Evolutionary conservation across 2,797 vertebrate genomes (phyloP), one percentile per base, ranked within the genome.

Genomic region (Microctenopoma stevenorrisi): DNA sequence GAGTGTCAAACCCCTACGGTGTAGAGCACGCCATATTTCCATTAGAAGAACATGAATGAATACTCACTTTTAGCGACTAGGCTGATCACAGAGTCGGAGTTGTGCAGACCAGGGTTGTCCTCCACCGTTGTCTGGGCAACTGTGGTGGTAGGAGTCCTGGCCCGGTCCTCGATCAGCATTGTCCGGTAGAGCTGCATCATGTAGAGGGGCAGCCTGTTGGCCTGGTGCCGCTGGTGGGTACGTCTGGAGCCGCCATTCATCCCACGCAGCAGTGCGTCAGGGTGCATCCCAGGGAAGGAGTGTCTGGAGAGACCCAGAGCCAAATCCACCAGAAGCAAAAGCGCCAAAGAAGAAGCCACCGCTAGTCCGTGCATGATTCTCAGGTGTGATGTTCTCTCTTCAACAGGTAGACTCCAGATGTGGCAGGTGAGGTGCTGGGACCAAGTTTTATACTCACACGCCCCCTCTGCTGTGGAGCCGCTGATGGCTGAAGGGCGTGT

Each of bases 111-210:
- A 4, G 82, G 83, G 59, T 84, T 90, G 66, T 93, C 93, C 62
- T 90, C 85, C 30, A 16, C 15, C 71, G 26, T 4, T 3, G 47
- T 9, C 5, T 43, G 69, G 38, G 35, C 16, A 25, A 58, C 5
- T 44, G 28, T 76, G 33, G 33, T 44, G 2, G 59, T 57, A 6
- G 51, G 65, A n/a, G 25, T 65, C 54, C 18, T 71, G 35, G 4
- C 28, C 22, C 64, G 82, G 15, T 90, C 88, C 12, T 88, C 91
- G 37, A 73, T 77, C 67, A 89, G 74, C 70, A 94, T 85, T 37
- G 92, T 88, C 58, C 94, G 89, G 87, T 96, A 96, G 7, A 96
- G 93, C 58, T 95, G 95, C 91, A 96, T 93, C 95, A 96, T 96
- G 89, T 94, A 95, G 43, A 84, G 81, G 1, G 91, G 93, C 50